Base-by-base conservation (phyloP, 2,113 vertebrate genomes). In the Microcebus jonahi region DNA sequence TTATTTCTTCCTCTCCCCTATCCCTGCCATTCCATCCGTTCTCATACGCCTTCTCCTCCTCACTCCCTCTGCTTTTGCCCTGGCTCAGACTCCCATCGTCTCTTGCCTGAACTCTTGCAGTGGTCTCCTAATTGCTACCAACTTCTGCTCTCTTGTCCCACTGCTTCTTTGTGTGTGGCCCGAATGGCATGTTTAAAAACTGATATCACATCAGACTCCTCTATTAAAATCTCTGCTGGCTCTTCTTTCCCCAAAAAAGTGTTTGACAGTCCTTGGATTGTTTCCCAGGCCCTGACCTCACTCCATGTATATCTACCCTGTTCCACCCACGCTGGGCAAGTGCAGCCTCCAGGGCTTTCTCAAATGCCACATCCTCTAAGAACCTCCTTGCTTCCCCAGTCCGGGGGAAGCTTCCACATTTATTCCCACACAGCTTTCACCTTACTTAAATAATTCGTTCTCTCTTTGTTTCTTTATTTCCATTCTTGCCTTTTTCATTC, bases 401-500 rank as follows among this genome's bases (percentile, higher is more conserved):
- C 8, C 82, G 2, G 55, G 55, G 55, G 20, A 57, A 57, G 20
- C 50, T 95, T 65, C 23, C 36, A 79, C 55, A 17, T 88, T 90
- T 80, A 75, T 70, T 76, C 34, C n/a, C 29, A 91, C 8, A 67
- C 34, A 91, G 34, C n/a, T 81, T 70, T 50, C 36, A 76, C n/a
- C 68, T 36, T 94, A 80, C 61, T 81, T 95, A 68, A 91, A 55
- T 83, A 31, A 48, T 91, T 53, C 15, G 17, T 83, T 92, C 57
- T 34, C 45, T 53, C 45, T 75, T 80, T 34, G 42, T 86, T 61
- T 75, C 25, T 50, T 77, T 88, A 36, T 73, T 90, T 71, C 36
- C 36, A 79, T 34, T 65, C 45, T 80, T 93, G 1, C 17, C 50
- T 34, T 61, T 73, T 63, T 63, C 53, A 75, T 77, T 79, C 79